Evolutionary conservation across 1,140 invertebrate genomes (phyloP).

Genomic region (Leptinotarsa texana): DNA sequence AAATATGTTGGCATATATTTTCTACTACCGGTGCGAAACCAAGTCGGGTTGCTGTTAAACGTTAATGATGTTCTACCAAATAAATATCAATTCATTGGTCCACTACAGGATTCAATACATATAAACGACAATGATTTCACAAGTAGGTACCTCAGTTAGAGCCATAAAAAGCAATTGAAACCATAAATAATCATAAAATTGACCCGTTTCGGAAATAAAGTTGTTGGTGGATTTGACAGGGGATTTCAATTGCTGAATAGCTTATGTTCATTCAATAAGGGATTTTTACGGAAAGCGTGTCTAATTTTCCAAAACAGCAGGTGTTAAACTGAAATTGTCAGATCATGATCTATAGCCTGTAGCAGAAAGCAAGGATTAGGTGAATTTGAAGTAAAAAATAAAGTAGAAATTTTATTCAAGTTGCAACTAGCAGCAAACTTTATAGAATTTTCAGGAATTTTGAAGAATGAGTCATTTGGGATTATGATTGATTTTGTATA

Average conservation of each 20-base stretch:
- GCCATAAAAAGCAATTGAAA: constrained; percentile 6
- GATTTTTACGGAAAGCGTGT: constrained; percentile 1
- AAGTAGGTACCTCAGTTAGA: not conserved
- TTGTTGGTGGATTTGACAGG: constrained; percentile 8
- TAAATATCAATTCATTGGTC: not conserved
- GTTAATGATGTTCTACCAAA: not conserved
- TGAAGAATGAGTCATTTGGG: too few species aligned
- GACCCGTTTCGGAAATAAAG: not conserved
- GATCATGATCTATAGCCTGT: not conserved
- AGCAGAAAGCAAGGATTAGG: too few species aligned
- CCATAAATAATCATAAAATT: constrained; percentile 20
- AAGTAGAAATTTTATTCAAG: too few species aligned
- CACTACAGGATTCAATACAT: not conserved
- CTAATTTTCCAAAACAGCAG: not conserved
- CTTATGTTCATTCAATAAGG: not conserved
- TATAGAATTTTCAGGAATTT: too few species aligned
- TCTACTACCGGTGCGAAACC: too few species aligned
- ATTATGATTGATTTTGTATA: too few species aligned
- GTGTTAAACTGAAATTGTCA: not conserved
- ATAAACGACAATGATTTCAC: not conserved
- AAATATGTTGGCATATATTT: too few species aligned
- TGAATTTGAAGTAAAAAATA: too few species aligned
- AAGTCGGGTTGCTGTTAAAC: too few species aligned
- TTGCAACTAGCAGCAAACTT: too few species aligned
- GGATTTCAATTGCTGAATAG: not conserved